These are phyloP conservation scores for Catamblyrhynchus diadema DNA, from an alignment of 2,797 vertebrate species.

Conservation along the genomic window DNA sequence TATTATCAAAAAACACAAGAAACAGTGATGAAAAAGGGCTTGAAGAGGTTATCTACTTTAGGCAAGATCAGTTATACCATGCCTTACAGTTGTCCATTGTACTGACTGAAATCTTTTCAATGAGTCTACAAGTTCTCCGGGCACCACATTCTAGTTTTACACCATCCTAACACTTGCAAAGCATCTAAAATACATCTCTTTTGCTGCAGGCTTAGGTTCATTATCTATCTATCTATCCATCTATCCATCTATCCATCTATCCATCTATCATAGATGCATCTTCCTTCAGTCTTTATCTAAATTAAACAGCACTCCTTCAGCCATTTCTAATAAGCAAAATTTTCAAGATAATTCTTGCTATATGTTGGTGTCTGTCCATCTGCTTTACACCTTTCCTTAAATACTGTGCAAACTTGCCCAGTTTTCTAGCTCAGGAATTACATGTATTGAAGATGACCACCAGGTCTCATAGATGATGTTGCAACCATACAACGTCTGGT, in stretches of 20 bases:
- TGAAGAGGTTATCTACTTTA: background rate
- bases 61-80: background rate
- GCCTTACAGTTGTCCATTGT: background rate
- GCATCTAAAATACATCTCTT: background rate
- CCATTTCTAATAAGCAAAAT: background rate
- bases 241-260: background rate
- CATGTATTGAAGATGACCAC: background rate
- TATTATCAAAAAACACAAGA: background rate
- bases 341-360: background rate
- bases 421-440: background rate
- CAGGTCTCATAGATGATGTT: background rate
- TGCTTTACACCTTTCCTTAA: background rate
- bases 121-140: accelerated
- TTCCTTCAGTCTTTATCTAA: background rate
- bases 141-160: background rate
- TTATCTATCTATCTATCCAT: background rate
- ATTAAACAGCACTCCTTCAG: background rate
- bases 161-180: background rate
- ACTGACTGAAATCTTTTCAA: background rate
- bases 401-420: background rate
- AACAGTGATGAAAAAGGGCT: background rate
- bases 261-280: background rate
- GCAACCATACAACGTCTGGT: background rate
- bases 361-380: background rate
- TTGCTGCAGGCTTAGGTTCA: background rate